Conservation (phyloP, 2,113 vertebrate species). For the Nothocercus julius region DNA sequence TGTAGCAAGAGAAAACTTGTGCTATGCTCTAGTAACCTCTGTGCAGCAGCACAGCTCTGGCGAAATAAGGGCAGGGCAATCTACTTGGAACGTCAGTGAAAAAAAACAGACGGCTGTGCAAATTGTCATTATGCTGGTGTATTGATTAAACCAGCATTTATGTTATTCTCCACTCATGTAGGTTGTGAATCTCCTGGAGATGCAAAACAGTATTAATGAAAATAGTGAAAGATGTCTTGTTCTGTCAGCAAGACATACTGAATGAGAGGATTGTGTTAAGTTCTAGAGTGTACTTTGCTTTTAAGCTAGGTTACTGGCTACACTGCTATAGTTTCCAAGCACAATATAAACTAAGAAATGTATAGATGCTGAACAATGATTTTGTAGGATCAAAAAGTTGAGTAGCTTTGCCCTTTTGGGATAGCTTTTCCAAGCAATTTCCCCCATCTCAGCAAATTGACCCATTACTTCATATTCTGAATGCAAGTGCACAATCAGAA, state of each 20-base stretch:
- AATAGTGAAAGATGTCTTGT: background rate
- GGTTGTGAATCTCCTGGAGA: background rate
- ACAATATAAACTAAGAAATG: background rate
- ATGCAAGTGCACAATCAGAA: background rate
- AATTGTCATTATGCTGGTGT: background rate
- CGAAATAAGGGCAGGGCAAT: background rate
- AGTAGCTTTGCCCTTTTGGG: background rate
- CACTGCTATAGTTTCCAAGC: background rate
- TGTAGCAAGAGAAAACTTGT: background rate
- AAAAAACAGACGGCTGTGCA: background rate
- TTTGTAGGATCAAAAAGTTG: no score
- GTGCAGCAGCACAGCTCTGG: background rate
- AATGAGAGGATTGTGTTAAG: background rate
- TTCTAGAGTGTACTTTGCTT: background rate
- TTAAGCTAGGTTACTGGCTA: background rate
- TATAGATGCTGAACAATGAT: background rate
- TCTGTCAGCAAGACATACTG: background rate
- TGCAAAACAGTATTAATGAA: background rate
- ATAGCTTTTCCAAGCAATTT: background rate
- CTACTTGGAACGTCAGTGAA: rapidly evolving
- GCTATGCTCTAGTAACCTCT: background rate
- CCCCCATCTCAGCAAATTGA: background rate
- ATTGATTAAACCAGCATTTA: background rate
- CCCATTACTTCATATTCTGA: background rate
- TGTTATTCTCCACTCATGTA: background rate